Conservation (phyloP, 2,888 invertebrate species). For the Hemistola chrysoprasaria region DNA sequence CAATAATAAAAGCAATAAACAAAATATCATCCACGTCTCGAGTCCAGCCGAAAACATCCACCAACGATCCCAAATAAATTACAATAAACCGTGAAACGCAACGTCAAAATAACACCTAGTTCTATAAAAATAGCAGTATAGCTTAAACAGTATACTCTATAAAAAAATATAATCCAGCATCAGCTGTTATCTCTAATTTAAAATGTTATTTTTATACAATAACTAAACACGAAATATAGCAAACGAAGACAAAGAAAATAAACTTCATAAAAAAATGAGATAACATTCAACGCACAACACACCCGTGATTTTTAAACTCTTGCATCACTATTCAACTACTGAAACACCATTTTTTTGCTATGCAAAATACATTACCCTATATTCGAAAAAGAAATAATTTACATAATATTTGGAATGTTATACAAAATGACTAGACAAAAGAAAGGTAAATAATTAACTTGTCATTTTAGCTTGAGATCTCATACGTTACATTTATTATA, state of each 20-base stretch:
- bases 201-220: slow-evolving; percentile 64
- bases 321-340: slow-evolving; percentile 59
- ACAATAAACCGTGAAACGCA: slow-evolving; percentile 55
- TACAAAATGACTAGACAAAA: slow-evolving; percentile 76
- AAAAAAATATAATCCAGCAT: slow-evolving; percentile 79
- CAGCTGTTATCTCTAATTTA: slow-evolving; percentile 73
- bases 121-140: slow-evolving; percentile 80
- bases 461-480: slow-evolving; percentile 59
- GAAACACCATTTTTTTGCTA: slow-evolving; percentile 78
- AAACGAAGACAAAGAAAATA: slow-evolving; percentile 49
- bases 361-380: slow-evolving; percentile 72
- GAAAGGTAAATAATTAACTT: slow-evolving; percentile 44
- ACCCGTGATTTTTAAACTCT: slow-evolving; percentile 50
- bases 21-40: slow-evolving; percentile 35
- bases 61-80: slow-evolving; percentile 51
- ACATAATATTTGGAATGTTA: slow-evolving; percentile 75
- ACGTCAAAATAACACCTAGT: slow-evolving; percentile 60
- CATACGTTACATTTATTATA: slow-evolving; percentile 44
- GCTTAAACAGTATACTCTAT: slow-evolving; percentile 76
- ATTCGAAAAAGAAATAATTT: slow-evolving; percentile 59
- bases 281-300: slow-evolving; percentile 51
- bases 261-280: slow-evolving; percentile 47
- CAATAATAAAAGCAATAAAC: slow-evolving; percentile 44
- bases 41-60: slow-evolving; percentile 30
- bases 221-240: slow-evolving; percentile 43